These are phyloP conservation scores for Rhimphoctona megacephalus DNA, from an alignment of 2,888 invertebrate genomes.

Conservation along the genomic window DNA sequence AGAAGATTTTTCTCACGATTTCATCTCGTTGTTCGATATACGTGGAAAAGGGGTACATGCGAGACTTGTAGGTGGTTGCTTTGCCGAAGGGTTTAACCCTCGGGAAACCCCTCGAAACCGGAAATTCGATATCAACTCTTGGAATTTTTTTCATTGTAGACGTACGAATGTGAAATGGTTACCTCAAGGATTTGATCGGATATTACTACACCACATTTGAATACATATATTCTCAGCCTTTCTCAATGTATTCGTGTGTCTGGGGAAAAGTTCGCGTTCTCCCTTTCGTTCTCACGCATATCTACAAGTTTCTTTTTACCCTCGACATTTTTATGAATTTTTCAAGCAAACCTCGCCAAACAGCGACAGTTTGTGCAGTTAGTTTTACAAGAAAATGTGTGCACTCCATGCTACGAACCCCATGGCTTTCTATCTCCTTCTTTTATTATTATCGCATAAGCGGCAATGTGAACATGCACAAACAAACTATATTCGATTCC, in stretches of 20 bases:
- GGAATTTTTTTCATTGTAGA: slow-evolving; percentile 47
- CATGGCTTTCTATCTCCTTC: background rate
- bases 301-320: slow-evolving; percentile 11
- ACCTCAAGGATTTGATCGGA: slow-evolving; percentile 54
- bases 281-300: slow-evolving; percentile 51
- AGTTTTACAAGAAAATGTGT: slow-evolving; percentile 32
- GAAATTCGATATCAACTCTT: slow-evolving; percentile 30
- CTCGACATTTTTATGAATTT: slow-evolving; percentile 15
- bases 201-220: slow-evolving; percentile 15
- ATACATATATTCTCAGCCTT: background rate
- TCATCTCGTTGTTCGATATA: background rate
- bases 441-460: background rate
- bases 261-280: slow-evolving; percentile 35
- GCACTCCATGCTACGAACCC: slow-evolving; percentile 2
- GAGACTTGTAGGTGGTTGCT: slow-evolving; percentile 45
- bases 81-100: slow-evolving; percentile 59
- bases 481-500: background rate
- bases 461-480: background rate
- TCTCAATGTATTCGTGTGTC: slow-evolving; percentile 26
- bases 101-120: slow-evolving; percentile 43
- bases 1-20: slow-evolving; percentile 35
- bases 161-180: slow-evolving; percentile 31
- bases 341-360: slow-evolving; percentile 1
- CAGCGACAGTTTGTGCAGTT: background rate
- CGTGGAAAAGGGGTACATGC: background rate